These are phyloP conservation scores for Nothura maculosa DNA, from an alignment of 2,797 vertebrate genomes.

Conservation along the genomic window DNA sequence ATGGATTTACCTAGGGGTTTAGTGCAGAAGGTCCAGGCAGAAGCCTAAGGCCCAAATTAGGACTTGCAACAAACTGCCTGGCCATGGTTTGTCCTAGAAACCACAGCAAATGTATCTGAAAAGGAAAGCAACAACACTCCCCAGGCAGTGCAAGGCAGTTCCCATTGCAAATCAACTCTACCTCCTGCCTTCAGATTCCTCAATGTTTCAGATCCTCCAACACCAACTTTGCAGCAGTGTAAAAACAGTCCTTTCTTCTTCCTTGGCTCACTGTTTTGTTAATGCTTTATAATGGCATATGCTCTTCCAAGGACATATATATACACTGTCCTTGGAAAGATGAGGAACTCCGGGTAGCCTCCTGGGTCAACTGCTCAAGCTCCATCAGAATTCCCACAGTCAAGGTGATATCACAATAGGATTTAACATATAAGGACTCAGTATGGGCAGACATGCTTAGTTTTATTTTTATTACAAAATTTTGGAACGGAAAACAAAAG, in stretches of 20 bases:
- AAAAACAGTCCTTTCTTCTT: not conserved
- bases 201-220: not conserved
- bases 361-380: not conserved
- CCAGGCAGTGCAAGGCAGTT: not conserved
- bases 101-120: not conserved
- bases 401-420: not conserved
- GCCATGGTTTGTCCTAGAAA: not conserved
- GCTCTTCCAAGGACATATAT: no score
- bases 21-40: not conserved
- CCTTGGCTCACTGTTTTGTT: not conserved
- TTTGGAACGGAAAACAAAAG: conserved; percentile 1
- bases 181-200: not conserved
- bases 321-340: not conserved
- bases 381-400: rapidly evolving
- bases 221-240: no score
- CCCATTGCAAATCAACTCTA: no score
- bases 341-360: not conserved
- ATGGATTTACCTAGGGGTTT: not conserved
- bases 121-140: not conserved
- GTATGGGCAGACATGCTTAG: not conserved
- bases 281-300: not conserved
- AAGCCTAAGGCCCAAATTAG: not conserved
- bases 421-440: not conserved
- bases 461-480: not conserved
- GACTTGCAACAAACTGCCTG: not conserved